phyloP scores from a whole-genome alignment of 2,113 vertebrate species.

The Acanthochromis polyacanthus region DNA sequence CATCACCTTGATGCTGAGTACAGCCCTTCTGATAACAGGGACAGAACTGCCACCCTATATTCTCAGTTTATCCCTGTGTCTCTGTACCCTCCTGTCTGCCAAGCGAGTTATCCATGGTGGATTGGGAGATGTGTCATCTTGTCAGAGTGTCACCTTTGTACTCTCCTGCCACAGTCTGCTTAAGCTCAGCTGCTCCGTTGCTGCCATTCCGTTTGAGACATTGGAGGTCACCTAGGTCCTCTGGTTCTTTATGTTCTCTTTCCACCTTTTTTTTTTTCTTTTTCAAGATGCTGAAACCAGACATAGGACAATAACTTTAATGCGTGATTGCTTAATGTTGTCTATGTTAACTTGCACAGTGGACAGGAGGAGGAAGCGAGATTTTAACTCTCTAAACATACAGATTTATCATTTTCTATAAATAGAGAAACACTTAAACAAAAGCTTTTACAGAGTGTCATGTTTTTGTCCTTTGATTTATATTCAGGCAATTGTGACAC shows the following conservation, averaged over 20 bases:
- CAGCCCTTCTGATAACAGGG: conserved; percentile 24
- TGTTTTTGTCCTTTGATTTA: too few species aligned
- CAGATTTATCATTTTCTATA: too few species aligned
- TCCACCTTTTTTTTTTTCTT: background rate
- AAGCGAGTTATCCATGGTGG: conserved; percentile 47
- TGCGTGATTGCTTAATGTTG: background rate
- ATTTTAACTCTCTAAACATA: too few species aligned
- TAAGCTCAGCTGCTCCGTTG: conserved; percentile 17
- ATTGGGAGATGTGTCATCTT: conserved; percentile 60
- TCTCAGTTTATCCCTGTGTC: conserved; percentile 39
- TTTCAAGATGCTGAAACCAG: background rate
- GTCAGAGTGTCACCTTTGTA: conserved; percentile 46
- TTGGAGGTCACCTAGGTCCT: background rate
- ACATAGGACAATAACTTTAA: background rate
- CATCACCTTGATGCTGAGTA: conserved; percentile 24
- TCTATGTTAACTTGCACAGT: background rate
- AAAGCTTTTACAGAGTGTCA: too few species aligned
- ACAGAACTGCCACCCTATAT: conserved; percentile 25
- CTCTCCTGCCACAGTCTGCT: conserved; percentile 42
- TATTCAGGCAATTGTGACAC: too few species aligned
- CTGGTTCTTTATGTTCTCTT: background rate
- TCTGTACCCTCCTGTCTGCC: conserved; percentile 53
- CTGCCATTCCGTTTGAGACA: conserved; percentile 12
- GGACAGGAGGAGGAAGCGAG: too few species aligned
- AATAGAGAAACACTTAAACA: too few species aligned